Percentiles rank a stretch among this genome's conserved stretches.
phyloP scores from a whole-genome alignment of 2,888 invertebrate species.

The Norana najaformis region DNA sequence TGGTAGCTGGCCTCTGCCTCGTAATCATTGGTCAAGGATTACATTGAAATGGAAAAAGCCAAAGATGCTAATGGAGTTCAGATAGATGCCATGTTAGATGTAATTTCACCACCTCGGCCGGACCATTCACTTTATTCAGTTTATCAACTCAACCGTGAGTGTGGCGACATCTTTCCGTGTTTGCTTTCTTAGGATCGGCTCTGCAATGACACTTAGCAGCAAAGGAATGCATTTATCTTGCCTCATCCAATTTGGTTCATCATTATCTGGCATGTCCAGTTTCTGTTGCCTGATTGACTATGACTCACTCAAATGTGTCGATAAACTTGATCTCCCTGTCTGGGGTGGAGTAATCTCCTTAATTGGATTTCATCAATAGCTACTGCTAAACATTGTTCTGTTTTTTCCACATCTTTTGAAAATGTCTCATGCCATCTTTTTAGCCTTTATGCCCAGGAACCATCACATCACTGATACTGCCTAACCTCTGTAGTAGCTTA shows the following conservation, averaged over 20 bases:
- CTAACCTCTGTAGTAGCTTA: not conserved
- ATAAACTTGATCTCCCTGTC: not conserved
- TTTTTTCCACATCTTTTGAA: not conserved
- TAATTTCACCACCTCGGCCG: not conserved
- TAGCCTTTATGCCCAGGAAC: not conserved
- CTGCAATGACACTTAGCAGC: not conserved
- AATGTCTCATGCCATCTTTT: not conserved
- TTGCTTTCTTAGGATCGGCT: not conserved
- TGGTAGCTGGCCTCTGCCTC: too few relatives aligned
- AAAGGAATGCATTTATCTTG: not conserved
- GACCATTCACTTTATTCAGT: not conserved
- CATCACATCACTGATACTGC: too few relatives aligned
- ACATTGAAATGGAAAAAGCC: not conserved
- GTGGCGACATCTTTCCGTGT: not conserved
- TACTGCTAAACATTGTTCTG: not conserved
- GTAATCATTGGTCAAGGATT: not conserved
- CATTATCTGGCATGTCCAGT: not conserved
- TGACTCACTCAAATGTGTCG: not conserved
- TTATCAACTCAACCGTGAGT: not conserved
- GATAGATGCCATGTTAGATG: not conserved
- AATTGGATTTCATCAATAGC: not conserved
- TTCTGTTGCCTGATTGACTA: not conserved
- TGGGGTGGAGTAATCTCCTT: not conserved
- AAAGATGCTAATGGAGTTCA: not conserved
- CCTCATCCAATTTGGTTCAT: slow-evolving; percentile 7